Percentiles rank a stretch among this genome's conserved stretches.
Conservation (phyloP, 2,888 invertebrate genomes). For the Germaria angustata region DNA sequence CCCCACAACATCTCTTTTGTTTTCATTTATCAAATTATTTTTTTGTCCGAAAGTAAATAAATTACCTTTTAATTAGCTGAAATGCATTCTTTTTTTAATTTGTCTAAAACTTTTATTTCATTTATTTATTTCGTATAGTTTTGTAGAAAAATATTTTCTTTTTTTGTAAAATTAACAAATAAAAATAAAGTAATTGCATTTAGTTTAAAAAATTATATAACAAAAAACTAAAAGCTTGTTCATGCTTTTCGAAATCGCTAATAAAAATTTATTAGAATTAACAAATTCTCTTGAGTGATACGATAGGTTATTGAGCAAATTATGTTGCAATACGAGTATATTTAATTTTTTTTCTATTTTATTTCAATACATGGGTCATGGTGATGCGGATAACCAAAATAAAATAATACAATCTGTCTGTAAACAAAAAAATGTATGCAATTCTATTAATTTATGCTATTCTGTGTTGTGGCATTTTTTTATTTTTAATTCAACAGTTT, state of each 20-base stretch:
- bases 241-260: background rate
- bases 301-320: no score
- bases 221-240: conserved; percentile 10
- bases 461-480: no score
- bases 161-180: conserved; percentile 21
- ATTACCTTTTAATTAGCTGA: conserved; percentile 53
- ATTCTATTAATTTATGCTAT: no score
- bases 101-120: background rate
- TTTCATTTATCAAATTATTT: conserved; percentile 9
- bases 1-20: conserved; percentile 56
- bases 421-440: no score
- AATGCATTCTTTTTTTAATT: conserved; percentile 50
- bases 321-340: no score
- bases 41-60: conserved; percentile 19
- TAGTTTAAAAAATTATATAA: background rate
- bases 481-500: no score
- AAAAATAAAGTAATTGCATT: background rate
- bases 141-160: conserved; percentile 26
- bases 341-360: no score
- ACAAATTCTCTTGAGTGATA: background rate
- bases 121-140: conserved; percentile 29
- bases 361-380: no score
- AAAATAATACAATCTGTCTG: no score
- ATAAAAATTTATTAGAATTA: background rate
- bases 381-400: no score